A percentile compares a stretch with the other conserved stretches of the same genome.
phyloP scores from a whole-genome alignment of 1,140 invertebrate genomes.

The Maniola jurtina region DNA sequence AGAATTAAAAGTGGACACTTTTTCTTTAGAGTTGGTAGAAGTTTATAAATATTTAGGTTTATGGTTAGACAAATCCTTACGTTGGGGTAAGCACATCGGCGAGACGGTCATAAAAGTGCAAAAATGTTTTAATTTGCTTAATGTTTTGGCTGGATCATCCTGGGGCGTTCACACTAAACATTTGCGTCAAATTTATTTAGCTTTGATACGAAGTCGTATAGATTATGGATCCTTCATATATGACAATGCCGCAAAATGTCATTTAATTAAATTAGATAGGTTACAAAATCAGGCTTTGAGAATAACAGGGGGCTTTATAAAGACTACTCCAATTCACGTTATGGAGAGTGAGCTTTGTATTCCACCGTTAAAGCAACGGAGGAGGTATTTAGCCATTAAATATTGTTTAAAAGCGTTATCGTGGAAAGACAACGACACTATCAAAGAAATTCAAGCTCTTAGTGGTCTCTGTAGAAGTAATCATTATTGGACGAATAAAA shows the following conservation, averaged over 20 bases:
- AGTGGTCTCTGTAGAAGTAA: background rate
- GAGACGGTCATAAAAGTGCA: conserved; percentile 14
- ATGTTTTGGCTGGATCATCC: conserved; percentile 22
- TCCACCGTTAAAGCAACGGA: conserved; percentile 4
- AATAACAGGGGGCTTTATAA: conserved; percentile 30
- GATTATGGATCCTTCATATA: conserved; percentile 31
- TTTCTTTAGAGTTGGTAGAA: background rate
- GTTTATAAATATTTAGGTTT: conserved; percentile 32
- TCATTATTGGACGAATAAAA: background rate
- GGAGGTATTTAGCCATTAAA: conserved; percentile 19
- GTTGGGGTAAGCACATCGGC: conserved; percentile 34
- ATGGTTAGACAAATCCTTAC: conserved; percentile 30
- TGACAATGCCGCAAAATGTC: conserved; percentile 13
- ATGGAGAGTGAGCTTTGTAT: conserved; percentile 26
- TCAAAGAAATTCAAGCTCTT: background rate
- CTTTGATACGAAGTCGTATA: conserved; percentile 28
- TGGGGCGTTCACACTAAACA: conserved; percentile 37
- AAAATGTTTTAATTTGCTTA: conserved; percentile 24
- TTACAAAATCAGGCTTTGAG: conserved; percentile 21
- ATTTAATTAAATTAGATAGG: conserved; percentile 21
- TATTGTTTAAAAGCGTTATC: conserved; percentile 19
- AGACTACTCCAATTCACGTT: conserved; percentile 24
- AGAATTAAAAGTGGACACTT: background rate
- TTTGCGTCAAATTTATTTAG: conserved; percentile 34
- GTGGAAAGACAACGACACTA: conserved; percentile 3